These are phyloP conservation scores for Chrysopilus asiliformis DNA, from an alignment of 2,888 invertebrate genomes.

Conservation along the genomic window DNA sequence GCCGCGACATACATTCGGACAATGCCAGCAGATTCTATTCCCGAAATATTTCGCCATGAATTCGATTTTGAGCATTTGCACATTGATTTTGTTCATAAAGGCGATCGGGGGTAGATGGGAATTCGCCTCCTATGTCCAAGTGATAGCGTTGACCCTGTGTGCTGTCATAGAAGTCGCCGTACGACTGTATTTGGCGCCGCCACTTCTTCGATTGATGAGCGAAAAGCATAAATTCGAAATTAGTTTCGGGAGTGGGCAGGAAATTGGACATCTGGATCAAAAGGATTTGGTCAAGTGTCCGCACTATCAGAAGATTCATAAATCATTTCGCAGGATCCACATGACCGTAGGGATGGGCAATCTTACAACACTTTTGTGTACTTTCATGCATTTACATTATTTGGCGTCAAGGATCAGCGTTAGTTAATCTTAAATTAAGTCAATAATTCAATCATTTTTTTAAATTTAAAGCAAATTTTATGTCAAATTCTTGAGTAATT, in stretches of 20 bases:
- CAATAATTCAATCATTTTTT: too few species aligned
- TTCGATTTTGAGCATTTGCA: slow-evolving; percentile 56
- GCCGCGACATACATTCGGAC: slow-evolving; percentile 76
- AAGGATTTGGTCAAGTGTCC: slow-evolving; percentile 63
- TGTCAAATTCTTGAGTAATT: too few species aligned
- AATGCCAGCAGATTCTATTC: slow-evolving; percentile 74
- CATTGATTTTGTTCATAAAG: slow-evolving; percentile 50
- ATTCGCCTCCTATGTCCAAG: slow-evolving; percentile 41
- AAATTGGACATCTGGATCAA: slow-evolving; percentile 58
- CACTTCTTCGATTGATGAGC: slow-evolving; percentile 58
- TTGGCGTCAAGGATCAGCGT: slow-evolving; percentile 40
- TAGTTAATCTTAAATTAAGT: too few species aligned
- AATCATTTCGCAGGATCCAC: slow-evolving; percentile 61
- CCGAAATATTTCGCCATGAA: slow-evolving; percentile 78
- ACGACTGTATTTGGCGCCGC: slow-evolving; percentile 61
- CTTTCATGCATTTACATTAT: slow-evolving; percentile 53
- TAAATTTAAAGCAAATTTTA: too few species aligned
- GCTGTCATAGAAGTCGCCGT: slow-evolving; percentile 56
- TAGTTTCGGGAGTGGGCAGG: slow-evolving; percentile 62
- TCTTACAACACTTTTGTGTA: slow-evolving; percentile 53
- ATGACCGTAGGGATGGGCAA: slow-evolving; percentile 69
- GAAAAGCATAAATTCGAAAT: slow-evolving; percentile 63
- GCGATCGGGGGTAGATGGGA: slow-evolving; percentile 41
- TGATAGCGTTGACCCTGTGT: slow-evolving; percentile 29
- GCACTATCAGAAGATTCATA: slow-evolving; percentile 62